Conservation (phyloP, 2,888 invertebrate genomes). For the Drosophila meridiana region DNA sequence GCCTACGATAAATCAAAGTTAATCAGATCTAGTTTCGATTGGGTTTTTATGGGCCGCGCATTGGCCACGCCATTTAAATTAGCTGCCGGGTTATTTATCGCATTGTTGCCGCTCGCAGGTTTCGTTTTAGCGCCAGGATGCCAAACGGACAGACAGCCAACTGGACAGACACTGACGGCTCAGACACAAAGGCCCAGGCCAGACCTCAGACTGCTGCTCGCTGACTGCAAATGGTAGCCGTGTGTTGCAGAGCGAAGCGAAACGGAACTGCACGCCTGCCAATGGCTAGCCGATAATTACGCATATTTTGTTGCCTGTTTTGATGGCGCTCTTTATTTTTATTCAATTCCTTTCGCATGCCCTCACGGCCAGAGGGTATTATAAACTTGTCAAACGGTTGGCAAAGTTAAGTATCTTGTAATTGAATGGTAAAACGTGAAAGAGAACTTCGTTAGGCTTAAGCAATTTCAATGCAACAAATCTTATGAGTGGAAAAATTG, state of each 20-base stretch:
- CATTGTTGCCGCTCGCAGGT: constrained; percentile 77
- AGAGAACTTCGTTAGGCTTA: not conserved
- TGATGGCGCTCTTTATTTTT: constrained; percentile 71
- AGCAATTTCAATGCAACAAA: not conserved
- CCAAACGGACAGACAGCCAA: constrained; percentile 41
- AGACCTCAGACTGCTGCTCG: not conserved
- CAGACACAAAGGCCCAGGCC: constrained; percentile 76
- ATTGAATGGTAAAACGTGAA: not conserved
- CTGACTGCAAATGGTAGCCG: constrained; percentile 40
- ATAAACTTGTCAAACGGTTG: constrained; percentile 27
- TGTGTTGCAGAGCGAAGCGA: constrained; percentile 31
- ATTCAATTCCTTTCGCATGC: constrained; percentile 45
- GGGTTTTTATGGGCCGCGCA: constrained; percentile 65
- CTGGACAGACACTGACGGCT: constrained; percentile 47
- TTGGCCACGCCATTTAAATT: constrained; percentile 82
- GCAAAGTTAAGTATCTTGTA: not conserved
- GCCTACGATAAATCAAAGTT: constrained; percentile 82
- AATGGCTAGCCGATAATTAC: constrained; percentile 75
- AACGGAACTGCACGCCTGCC: constrained; percentile 43
- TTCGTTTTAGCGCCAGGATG: constrained; percentile 77
- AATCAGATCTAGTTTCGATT: constrained; percentile 81
- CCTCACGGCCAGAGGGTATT: constrained; percentile 37
- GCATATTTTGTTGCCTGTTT: constrained; percentile 81
- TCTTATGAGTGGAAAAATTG: not conserved
- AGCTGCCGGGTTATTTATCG: constrained; percentile 84